These are phyloP conservation scores for Leptothorax acervorum DNA, from an alignment of 2,888 invertebrate genomes.

Conservation along the genomic window DNA sequence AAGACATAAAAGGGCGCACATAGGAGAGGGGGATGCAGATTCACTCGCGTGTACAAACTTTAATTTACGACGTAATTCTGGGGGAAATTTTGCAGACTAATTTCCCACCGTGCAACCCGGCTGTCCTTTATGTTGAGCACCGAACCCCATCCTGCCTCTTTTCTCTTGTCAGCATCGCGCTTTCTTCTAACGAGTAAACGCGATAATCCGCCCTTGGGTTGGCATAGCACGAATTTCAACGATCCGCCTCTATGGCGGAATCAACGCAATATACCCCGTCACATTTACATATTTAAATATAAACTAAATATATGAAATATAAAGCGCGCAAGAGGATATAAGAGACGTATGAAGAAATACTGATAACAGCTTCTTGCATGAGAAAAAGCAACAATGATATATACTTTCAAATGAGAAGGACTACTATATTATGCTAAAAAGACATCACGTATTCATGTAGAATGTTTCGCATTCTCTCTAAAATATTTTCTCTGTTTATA, in stretches of 20 bases:
- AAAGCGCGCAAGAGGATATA: not conserved
- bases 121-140: slow-evolving; percentile 31
- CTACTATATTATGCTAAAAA: not conserved
- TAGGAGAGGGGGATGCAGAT: slow-evolving; percentile 30
- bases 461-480: not conserved
- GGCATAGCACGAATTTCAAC: slow-evolving; percentile 27
- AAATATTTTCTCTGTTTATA: not conserved
- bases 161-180: slow-evolving; percentile 37
- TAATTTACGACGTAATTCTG: slow-evolving; percentile 80
- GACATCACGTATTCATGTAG: not conserved
- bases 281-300: slow-evolving; percentile 49
- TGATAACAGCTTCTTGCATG: not conserved
- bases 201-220: slow-evolving; percentile 41
- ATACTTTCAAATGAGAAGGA: not conserved
- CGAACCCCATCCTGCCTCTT: slow-evolving; percentile 19
- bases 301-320: slow-evolving; percentile 5
- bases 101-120: slow-evolving; percentile 68
- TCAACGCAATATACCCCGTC: slow-evolving; percentile 3
- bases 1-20: slow-evolving; percentile 21
- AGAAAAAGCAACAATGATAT: not conserved
- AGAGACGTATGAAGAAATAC: slow-evolving; percentile 28
- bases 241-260: not conserved
- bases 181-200: slow-evolving; percentile 50
- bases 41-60: slow-evolving; percentile 76
- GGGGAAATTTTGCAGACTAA: slow-evolving; percentile 80